Conservation (phyloP, 2,888 invertebrate species). For the Synanthedon andrenaeformis region DNA sequence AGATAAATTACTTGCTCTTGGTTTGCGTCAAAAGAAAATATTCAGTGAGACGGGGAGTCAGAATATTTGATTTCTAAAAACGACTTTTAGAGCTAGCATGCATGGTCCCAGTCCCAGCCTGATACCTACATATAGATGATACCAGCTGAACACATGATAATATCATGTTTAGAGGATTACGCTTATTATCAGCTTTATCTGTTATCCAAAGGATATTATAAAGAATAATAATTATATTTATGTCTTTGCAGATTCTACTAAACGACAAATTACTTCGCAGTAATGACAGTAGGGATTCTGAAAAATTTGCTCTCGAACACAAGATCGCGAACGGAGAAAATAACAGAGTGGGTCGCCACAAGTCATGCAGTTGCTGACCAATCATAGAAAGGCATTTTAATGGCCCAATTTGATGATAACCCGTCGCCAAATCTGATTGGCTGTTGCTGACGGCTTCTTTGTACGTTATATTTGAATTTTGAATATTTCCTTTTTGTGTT, state of each 20-base stretch:
- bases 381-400: slow-evolving; percentile 11
- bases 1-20: too few relatives aligned
- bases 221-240: too few relatives aligned
- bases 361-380: slow-evolving; percentile 74
- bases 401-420: slow-evolving; percentile 16
- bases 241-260: slow-evolving; percentile 74
- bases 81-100: too few relatives aligned
- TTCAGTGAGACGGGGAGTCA: too few relatives aligned
- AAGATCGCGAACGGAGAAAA: slow-evolving; percentile 63
- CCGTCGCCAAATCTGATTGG: slow-evolving; percentile 10
- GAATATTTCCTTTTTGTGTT: neutral
- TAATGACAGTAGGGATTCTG: slow-evolving; percentile 76
- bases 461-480: slow-evolving; percentile 9
- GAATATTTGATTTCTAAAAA: too few relatives aligned
- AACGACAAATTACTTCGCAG: slow-evolving; percentile 82
- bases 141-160: too few relatives aligned
- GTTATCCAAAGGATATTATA: too few relatives aligned
- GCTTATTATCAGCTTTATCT: too few relatives aligned
- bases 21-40: too few relatives aligned
- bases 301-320: slow-evolving; percentile 76
- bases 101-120: too few relatives aligned
- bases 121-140: too few relatives aligned
- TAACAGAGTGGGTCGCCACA: slow-evolving; percentile 43
- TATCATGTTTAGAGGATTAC: too few relatives aligned
- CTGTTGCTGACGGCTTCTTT: slow-evolving; percentile 8